phyloP scores from a whole-genome alignment of 2,888 invertebrate species.

The Auanema sp. region DNA sequence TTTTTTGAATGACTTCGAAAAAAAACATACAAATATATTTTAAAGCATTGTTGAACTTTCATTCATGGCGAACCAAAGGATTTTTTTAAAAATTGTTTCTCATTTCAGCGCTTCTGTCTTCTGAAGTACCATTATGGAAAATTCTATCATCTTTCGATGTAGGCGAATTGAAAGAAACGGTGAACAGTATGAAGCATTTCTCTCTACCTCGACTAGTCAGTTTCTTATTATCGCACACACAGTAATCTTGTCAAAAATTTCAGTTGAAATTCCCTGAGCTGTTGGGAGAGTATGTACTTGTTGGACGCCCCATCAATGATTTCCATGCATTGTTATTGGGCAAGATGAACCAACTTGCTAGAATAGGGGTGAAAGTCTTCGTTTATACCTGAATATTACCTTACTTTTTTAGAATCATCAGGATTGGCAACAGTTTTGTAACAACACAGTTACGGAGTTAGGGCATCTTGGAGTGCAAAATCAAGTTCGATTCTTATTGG shows the following conservation, averaged over 20 bases:
- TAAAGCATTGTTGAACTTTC: too few relatives aligned
- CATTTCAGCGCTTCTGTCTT: slow-evolving; percentile 23
- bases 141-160: slow-evolving; percentile 36
- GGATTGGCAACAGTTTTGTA: background rate
- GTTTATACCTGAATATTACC: background rate
- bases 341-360: slow-evolving; percentile 35
- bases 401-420: background rate
- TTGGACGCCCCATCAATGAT: slow-evolving; percentile 17
- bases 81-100: background rate
- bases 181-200: slow-evolving; percentile 20
- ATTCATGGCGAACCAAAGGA: too few relatives aligned
- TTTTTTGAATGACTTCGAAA: too few relatives aligned
- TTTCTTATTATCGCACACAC: background rate
- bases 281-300: slow-evolving; percentile 13
- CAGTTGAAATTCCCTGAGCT: slow-evolving; percentile 24
- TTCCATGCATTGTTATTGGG: slow-evolving; percentile 30
- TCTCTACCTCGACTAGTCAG: slow-evolving; percentile 24
- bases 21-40: too few relatives aligned
- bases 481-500: background rate
- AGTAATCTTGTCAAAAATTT: slow-evolving; percentile 6
- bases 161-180: slow-evolving; percentile 15
- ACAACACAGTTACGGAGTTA: background rate
- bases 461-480: background rate
- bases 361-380: slow-evolving; percentile 15
- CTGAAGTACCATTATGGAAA: slow-evolving; percentile 30